phyloP scores from a whole-genome alignment of 1,140 invertebrate genomes.

The Eueides isabella region DNA sequence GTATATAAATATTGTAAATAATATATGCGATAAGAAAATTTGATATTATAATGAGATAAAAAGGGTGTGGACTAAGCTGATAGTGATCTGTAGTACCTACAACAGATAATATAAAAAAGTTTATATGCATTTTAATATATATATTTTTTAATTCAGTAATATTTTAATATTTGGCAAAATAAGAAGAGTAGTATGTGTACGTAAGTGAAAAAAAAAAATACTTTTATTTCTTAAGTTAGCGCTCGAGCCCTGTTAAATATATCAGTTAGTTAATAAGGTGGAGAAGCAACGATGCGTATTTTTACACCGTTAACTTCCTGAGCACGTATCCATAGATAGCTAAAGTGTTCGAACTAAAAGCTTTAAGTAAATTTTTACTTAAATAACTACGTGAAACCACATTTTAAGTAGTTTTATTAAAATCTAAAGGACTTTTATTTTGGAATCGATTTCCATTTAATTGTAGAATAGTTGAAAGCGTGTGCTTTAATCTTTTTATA shows the following conservation, averaged over 20 bases:
- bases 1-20: too few species aligned
- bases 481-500: too few species aligned
- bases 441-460: background rate
- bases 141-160: too few species aligned
- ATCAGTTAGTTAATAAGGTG: slow-evolving; percentile 1
- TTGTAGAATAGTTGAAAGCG: background rate
- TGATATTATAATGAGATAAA: too few species aligned
- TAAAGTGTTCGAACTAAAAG: slow-evolving; percentile 5
- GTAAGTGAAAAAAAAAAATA: background rate
- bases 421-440: background rate
- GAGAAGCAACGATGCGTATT: slow-evolving; percentile 2
- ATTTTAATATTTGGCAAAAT: too few species aligned
- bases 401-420: background rate
- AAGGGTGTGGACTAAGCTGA: too few species aligned
- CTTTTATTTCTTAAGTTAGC: background rate
- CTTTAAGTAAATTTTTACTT: background rate
- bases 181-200: too few species aligned
- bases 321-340: slow-evolving; percentile 7
- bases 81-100: too few species aligned
- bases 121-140: too few species aligned
- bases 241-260: background rate
- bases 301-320: background rate
- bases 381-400: background rate
- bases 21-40: too few species aligned
- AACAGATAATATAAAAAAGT: too few species aligned